phyloP scores from a whole-genome alignment of 2,113 vertebrate genomes.

The Diphyllodes magnificus region DNA sequence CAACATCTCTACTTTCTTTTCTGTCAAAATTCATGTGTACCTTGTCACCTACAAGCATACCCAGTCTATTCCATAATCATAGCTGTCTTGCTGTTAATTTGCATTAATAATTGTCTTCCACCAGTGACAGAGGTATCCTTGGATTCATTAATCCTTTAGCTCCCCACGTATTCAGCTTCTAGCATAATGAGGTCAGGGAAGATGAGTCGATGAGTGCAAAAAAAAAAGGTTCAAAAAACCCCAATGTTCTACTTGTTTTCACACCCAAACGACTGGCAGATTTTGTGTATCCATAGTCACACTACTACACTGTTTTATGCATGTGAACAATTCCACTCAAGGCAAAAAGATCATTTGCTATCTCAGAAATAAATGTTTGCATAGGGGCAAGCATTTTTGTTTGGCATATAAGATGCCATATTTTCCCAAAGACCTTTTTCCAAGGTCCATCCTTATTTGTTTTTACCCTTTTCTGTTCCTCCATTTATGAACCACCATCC shows the following conservation, averaged over 20 bases:
- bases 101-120: neutral
- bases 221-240: rapidly evolving
- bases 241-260: neutral
- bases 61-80: neutral
- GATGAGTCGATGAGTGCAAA: neutral
- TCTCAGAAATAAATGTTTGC: neutral
- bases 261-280: neutral
- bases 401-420: neutral
- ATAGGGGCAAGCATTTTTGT: neutral
- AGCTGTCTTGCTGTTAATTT: neutral
- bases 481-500: neutral
- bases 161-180: neutral
- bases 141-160: neutral
- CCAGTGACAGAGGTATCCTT: neutral
- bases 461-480: neutral
- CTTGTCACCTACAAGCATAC: neutral
- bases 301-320: neutral
- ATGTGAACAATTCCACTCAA: neutral
- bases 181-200: neutral
- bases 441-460: neutral
- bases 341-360: neutral
- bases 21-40: neutral
- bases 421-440: neutral
- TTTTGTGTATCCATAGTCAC: neutral
- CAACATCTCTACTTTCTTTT: neutral